Evolutionary conservation across 2,797 vertebrate species (phyloP).

Genomic region (Amblyopsis hoosieri): DNA sequence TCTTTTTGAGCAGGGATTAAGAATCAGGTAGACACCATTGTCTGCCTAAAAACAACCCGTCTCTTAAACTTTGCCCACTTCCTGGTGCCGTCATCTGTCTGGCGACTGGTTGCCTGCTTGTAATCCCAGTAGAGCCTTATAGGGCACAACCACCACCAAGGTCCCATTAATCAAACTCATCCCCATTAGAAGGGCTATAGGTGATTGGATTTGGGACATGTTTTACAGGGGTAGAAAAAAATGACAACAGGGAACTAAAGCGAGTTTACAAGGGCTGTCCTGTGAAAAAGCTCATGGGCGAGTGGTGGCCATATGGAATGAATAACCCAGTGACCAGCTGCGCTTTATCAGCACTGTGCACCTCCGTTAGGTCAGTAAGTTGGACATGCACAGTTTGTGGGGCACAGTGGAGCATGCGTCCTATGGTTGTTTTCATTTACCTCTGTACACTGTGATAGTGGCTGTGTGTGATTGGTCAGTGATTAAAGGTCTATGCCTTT

Average conservation of each 20-base stretch:
- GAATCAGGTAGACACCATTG: slow-evolving; percentile 83
- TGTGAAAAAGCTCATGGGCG: slow-evolving; percentile 67
- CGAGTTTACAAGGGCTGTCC: slow-evolving; percentile 68
- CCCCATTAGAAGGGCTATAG: slow-evolving; percentile 58
- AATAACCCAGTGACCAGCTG: slow-evolving; percentile 74
- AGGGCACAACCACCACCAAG: slow-evolving; percentile 65
- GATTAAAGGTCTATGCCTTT: too few relatives aligned
- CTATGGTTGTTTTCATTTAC: slow-evolving; percentile 13
- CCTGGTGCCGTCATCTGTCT: slow-evolving; percentile 37
- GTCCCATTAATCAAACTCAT: slow-evolving; percentile 74
- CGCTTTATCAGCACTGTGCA: slow-evolving; percentile 49
- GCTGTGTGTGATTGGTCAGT: background rate
- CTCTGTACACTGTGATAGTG: slow-evolving; percentile 5
- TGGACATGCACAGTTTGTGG: slow-evolving; percentile 58
- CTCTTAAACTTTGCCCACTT: slow-evolving; percentile 63
- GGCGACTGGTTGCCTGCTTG: slow-evolving; percentile 45
- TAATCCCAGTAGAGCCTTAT: slow-evolving; percentile 70
- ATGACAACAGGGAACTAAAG: slow-evolving; percentile 51
- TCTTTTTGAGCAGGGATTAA: slow-evolving; percentile 73
- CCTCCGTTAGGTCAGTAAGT: slow-evolving; percentile 20
- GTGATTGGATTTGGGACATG: slow-evolving; percentile 81
- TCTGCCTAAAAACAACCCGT: slow-evolving; percentile 76
- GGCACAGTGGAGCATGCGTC: slow-evolving; percentile 63
- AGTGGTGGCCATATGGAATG: slow-evolving; percentile 71
- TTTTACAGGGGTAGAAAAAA: slow-evolving; percentile 60